A percentile compares a stretch with the other conserved stretches of the same genome.
Evolutionary conservation across 64 coral and sea anemone genomes (phyloP).

Genomic region (Orbicella faveolata): DNA sequence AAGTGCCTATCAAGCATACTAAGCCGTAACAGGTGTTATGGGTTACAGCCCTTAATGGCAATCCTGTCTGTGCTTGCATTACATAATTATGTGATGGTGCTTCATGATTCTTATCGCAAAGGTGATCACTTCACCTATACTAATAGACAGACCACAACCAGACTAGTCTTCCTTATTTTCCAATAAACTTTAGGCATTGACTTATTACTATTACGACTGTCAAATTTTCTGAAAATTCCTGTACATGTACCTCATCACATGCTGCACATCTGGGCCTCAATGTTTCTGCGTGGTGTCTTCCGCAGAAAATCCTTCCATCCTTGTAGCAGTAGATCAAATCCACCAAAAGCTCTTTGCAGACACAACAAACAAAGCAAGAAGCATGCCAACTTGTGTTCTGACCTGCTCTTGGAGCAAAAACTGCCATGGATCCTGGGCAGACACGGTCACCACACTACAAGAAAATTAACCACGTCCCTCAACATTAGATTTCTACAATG

Average conservation of each 20-base stretch:
- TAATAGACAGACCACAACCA: no score
- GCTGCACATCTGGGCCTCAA: slow-evolving; percentile 91
- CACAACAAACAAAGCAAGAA: slow-evolving; percentile 80
- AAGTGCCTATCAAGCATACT: no score
- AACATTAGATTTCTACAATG: background rate
- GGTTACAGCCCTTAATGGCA: no score
- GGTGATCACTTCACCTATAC: no score
- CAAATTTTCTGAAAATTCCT: background rate
- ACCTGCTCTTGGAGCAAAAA: slow-evolving; percentile 90
- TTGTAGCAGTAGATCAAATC: slow-evolving; percentile 99
- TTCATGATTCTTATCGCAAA: no score
- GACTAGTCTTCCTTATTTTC: no score
- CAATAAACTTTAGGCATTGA: no score
- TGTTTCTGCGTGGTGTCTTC: slow-evolving; percentile 93
- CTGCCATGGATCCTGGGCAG: slow-evolving; percentile 77
- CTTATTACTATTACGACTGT: background rate
- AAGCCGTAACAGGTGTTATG: no score
- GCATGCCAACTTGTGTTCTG: slow-evolving; percentile 92
- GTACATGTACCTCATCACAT: slow-evolving; percentile 88
- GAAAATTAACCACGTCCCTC: background rate
- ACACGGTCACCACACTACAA: slow-evolving; percentile 79
- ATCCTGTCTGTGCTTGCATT: no score
- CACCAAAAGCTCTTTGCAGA: slow-evolving; percentile 89
- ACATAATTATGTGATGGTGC: no score
- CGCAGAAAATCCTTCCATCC: slow-evolving; percentile 93